Percentiles rank a stretch among this genome's conserved stretches.
Conservation (phyloP, 2,113 vertebrate genomes). For the Cynoglossus semilaevis region DNA sequence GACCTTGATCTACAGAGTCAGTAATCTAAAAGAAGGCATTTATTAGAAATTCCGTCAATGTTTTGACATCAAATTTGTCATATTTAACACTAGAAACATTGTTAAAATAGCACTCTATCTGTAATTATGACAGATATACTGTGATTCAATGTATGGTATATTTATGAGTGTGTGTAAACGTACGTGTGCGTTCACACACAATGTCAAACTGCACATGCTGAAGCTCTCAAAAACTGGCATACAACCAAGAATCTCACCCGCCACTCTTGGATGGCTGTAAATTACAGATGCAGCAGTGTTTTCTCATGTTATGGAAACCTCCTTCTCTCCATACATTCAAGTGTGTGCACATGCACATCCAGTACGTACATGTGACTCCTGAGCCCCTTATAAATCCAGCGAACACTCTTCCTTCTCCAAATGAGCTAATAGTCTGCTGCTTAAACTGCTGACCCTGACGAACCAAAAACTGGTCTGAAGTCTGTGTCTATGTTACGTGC, state of each 20-base stretch:
- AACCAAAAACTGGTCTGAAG: slow-evolving; percentile 20
- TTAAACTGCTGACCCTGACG: slow-evolving; percentile 38
- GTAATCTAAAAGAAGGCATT: neutral
- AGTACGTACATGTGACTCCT: slow-evolving; percentile 2
- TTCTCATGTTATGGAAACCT: slow-evolving; percentile 26
- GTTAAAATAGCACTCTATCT: neutral
- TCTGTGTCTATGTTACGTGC: slow-evolving; percentile 32
- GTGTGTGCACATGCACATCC: slow-evolving; percentile 5
- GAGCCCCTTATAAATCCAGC: slow-evolving; percentile 28
- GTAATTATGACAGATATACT: neutral
- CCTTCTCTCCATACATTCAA: neutral
- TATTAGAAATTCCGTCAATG: neutral
- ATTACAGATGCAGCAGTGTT: slow-evolving; percentile 25
- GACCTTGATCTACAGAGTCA: neutral
- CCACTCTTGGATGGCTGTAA: slow-evolving; percentile 2
- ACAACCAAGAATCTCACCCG: slow-evolving; percentile 17
- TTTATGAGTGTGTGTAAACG: slow-evolving; percentile 1
- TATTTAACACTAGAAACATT: slow-evolving; percentile 5
- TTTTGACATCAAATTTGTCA: neutral
- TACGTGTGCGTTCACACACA: slow-evolving; percentile 8
- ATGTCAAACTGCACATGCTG: slow-evolving; percentile 16
- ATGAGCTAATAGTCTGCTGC: slow-evolving; percentile 33
- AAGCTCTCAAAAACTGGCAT: slow-evolving; percentile 15
- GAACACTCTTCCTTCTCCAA: neutral
- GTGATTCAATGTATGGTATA: neutral